Conservation (phyloP, 2,113 vertebrate species). For the Mystacornis crossleyi region DNA sequence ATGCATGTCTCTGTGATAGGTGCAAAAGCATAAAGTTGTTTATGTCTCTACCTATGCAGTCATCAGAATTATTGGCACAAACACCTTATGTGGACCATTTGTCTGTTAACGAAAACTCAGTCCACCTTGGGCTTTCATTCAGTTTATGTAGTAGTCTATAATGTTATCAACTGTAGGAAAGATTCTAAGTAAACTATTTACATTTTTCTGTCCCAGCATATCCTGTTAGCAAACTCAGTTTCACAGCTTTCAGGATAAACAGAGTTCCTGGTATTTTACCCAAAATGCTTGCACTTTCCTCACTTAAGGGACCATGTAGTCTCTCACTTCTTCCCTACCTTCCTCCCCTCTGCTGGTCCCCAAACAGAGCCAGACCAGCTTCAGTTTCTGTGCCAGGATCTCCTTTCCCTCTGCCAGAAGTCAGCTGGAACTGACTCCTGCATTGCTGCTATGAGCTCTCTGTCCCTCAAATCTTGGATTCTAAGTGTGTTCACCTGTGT, state of each 20-base stretch:
- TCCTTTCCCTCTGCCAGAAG: not conserved
- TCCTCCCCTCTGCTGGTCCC: not conserved
- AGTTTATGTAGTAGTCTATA: not conserved
- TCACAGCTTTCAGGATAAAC: not conserved
- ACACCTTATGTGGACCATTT: not conserved
- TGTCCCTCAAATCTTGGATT: not conserved
- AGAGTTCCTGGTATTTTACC: not conserved
- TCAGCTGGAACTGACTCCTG: not conserved
- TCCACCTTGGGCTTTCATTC: not conserved
- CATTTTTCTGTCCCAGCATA: not conserved
- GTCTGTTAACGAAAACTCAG: not conserved
- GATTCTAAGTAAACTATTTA: not conserved
- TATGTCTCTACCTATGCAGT: not conserved
- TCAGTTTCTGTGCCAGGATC: not conserved
- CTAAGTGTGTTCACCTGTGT: not conserved
- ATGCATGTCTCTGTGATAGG: not conserved
- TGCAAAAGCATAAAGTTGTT: not conserved
- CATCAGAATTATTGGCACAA: not conserved
- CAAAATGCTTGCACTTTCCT: not conserved
- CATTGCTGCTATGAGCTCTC: not conserved
- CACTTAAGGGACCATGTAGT: rapidly evolving
- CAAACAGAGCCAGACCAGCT: not conserved
- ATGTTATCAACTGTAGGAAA: not conserved
- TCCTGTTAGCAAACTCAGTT: not conserved
- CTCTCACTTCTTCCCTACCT: not conserved